These are phyloP conservation scores for Tinamus guttatus DNA, from an alignment of 2,113 vertebrate species.

Conservation along the genomic window DNA sequence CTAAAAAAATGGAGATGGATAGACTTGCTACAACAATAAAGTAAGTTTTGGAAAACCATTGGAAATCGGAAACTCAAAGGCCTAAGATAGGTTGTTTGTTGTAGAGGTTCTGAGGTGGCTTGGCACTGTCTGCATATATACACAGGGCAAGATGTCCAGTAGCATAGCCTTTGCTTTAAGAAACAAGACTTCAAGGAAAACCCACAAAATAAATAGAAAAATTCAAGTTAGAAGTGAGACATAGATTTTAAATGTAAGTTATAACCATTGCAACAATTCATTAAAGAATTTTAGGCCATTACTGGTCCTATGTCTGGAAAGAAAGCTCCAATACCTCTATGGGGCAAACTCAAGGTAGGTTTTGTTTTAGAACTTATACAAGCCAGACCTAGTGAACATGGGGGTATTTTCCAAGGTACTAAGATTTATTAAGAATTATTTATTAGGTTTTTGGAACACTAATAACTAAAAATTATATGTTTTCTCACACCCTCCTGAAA, in stretches of 20 bases:
- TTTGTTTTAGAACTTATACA: background rate
- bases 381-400: background rate
- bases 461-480: background rate
- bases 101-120: background rate
- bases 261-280: background rate
- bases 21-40: background rate
- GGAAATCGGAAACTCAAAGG: background rate
- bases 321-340: background rate
- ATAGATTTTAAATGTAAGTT: background rate
- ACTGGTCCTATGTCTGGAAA: background rate
- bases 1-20: background rate
- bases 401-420: background rate
- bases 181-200: background rate
- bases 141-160: background rate
- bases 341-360: background rate
- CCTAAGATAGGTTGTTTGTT: background rate
- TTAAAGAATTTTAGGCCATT: background rate
- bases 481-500: background rate
- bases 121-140: background rate
- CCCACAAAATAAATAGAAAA: background rate
- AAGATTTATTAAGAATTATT: background rate
- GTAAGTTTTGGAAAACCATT: background rate
- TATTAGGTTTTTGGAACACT: background rate
- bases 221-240: background rate
- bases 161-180: background rate